Evolutionary conservation across 2,888 invertebrate species (phyloP), one percentile per base, ranked within the genome.

Genomic region (Parascotia fuliginaria): DNA sequence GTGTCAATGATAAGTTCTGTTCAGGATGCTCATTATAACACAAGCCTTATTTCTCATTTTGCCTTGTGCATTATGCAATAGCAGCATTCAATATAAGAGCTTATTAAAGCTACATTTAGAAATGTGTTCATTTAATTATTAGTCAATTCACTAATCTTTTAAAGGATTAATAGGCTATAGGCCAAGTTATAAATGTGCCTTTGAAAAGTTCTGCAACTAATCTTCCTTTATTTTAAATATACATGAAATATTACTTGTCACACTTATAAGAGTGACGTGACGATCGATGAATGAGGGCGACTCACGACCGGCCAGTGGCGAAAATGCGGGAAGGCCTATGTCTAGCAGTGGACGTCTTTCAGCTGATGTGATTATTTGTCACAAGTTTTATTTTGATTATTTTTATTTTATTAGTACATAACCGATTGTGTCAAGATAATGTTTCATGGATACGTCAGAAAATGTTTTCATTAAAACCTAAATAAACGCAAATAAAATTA

Each of bases 1-100:
- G n/a, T n/a, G 62, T 67, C 54, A 51, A 66, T 73, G 65, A 75
- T 70, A 75, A 72, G 77, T 77, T n/a, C n/a, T n/a, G n/a, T n/a
- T 87, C 87, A 87, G 87, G 84, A 86, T 89, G 84, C 89, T 90
- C 89, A 89, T 90, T 89, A 86, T 89, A 86, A 79, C 68, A 61
- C 48, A 64, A 69, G 54, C 12, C 36, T 12, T 15, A 41, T 28
- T 41, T 60, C 51, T 70, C 69, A 64, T 65, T 81, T 79, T 83
- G 81, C 81, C 75, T 67, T 69, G 65, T 74, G 82, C 75, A 77
- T 73, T 79, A 45, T 52, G 43, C 39, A 45, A 47, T 32, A 40
- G 33, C 37, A 48, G 31, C 36, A 55, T 41, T 56, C 43, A 51
- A 47, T 54, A 34, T 38, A 22, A 43, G 33, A 43, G 33, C 44